phyloP scores from a whole-genome alignment of 2,113 vertebrate species.

The Hippocampus zosterae region DNA sequence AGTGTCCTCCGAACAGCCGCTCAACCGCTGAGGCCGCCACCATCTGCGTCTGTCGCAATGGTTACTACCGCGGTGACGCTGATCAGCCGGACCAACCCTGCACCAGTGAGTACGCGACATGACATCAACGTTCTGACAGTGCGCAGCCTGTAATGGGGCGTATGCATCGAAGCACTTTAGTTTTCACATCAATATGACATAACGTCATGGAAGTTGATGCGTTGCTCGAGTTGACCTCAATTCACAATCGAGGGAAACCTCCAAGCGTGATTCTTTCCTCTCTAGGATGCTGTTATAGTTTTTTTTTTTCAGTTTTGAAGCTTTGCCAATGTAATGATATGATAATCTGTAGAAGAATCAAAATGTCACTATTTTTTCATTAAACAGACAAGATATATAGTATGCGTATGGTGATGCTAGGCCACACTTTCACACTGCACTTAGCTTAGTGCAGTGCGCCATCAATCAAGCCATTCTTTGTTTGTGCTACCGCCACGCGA shows the following conservation, averaged over 20 bases:
- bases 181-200: conserved; percentile 6
- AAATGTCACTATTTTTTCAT: not conserved
- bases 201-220: not conserved
- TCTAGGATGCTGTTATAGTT: not conserved
- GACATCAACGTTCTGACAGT: not conserved
- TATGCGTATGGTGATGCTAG: not conserved
- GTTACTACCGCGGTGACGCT: conserved; percentile 88
- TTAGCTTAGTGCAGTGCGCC: not conserved
- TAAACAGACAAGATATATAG: not conserved
- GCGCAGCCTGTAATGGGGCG: not conserved
- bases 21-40: conserved; percentile 85
- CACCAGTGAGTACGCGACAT: conserved; percentile 83
- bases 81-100: conserved; percentile 87
- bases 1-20: conserved; percentile 91
- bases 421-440: not conserved
- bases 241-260: not conserved
- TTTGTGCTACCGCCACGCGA: no score
- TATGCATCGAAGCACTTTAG: not conserved
- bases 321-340: not conserved
- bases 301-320: not conserved
- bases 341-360: not conserved
- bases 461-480: not conserved
- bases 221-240: not conserved
- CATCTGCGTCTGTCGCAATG: conserved; percentile 88
- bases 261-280: not conserved